These are phyloP conservation scores for Tragulus kanchil DNA, from an alignment of 2,113 vertebrate species.

Conservation along the genomic window DNA sequence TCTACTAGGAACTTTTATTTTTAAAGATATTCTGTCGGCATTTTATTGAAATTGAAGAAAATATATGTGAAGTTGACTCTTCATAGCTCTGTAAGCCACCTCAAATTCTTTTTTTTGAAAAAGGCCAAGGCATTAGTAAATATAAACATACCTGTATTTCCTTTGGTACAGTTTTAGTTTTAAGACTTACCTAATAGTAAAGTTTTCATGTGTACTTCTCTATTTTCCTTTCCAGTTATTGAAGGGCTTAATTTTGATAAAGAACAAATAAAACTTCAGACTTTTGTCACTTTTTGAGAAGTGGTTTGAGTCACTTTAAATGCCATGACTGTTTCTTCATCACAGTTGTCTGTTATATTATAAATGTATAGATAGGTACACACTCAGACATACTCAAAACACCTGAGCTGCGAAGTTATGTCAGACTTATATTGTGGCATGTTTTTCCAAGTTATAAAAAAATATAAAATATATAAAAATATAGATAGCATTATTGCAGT, in stretches of 20 bases:
- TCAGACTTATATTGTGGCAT: background rate
- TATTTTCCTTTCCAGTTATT: constrained; percentile 43
- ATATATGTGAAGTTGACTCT: background rate
- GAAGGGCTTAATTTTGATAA: background rate
- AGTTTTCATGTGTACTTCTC: background rate
- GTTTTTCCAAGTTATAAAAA: background rate
- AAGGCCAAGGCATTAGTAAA: constrained; percentile 10
- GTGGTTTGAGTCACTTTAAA: background rate
- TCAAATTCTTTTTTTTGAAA: constrained; percentile 11
- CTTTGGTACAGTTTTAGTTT: constrained; percentile 26
- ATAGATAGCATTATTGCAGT: background rate
- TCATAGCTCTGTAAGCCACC: background rate
- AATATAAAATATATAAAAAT: background rate
- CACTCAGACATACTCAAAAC: background rate
- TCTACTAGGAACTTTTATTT: background rate
- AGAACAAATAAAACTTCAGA: background rate
- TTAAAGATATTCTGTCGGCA: background rate
- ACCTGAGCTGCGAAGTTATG: background rate
- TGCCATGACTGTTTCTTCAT: background rate
- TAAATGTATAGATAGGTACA: background rate
- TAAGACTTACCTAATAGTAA: background rate
- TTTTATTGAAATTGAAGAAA: constrained; percentile 36
- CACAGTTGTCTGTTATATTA: background rate
- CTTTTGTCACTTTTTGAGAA: constrained; percentile 17
- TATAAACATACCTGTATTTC: background rate